phyloP scores from a whole-genome alignment of 2,888 invertebrate species.

The Conomelus anceps region DNA sequence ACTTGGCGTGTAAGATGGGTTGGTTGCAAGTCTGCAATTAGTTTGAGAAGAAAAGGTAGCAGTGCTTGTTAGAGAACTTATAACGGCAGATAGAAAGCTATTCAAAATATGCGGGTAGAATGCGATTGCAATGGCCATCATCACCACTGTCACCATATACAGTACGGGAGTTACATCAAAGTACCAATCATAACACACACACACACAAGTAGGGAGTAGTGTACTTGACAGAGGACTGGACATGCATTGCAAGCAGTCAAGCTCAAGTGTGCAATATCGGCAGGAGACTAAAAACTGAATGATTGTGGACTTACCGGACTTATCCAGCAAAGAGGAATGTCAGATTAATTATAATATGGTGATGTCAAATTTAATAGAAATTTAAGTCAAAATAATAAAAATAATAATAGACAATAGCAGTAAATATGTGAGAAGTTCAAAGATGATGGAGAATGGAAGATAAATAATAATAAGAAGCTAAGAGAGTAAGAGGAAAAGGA shows the following conservation, averaged over 20 bases:
- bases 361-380: too few relatives aligned
- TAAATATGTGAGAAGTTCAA: too few relatives aligned
- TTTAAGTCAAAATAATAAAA: too few relatives aligned
- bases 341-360: too few relatives aligned
- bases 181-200: background rate
- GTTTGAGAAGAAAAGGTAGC: background rate
- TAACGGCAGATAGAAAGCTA: background rate
- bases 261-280: background rate
- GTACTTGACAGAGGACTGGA: background rate
- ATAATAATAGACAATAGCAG: too few relatives aligned
- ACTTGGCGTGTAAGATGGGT: background rate
- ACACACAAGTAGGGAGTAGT: background rate
- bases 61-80: background rate
- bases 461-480: too few relatives aligned
- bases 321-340: too few relatives aligned
- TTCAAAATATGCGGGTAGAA: background rate
- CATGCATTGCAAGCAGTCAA: background rate
- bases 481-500: too few relatives aligned
- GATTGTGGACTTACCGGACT: background rate
- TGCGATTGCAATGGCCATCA: background rate
- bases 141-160: background rate
- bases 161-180: background rate
- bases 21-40: background rate
- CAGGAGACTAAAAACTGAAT: background rate
- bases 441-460: too few relatives aligned